Evolutionary conservation across 2,888 invertebrate species (phyloP), one percentile per base, ranked within the genome.

Genomic region (Euzophera pinguis): DNA sequence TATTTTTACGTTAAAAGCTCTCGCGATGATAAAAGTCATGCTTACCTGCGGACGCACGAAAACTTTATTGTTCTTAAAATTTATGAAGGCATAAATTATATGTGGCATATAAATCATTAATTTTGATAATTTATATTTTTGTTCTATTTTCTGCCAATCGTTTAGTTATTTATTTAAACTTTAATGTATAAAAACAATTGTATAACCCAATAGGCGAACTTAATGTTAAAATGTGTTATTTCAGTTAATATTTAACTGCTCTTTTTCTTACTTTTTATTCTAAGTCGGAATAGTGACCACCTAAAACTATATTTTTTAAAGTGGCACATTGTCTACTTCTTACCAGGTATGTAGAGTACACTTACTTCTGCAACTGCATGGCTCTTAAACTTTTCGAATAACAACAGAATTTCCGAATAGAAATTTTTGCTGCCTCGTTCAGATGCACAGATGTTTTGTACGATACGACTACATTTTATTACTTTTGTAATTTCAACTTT

Each of bases 1-100:
- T 77, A 78, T 77, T 80, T 81, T 79, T 79, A 78, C 82, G 74
- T 78, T 78, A 73, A 76, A 78, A 75, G 69, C 75, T 73, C 70
- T 78, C 71, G 75, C 67, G 71, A 80, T 76, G 76, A 73, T 75
- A 76, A 78, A 78, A 69, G 67, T 73, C 69, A 69, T 63, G 67
- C 65, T 65, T 64, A 64, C 66, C 60, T 61, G 67, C 60, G 65
- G 65, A 72, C 65, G 65, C 65, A 74, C 65, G 69, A 61, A 69
- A 71, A 71, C 62, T 70, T 71, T 63, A 67, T 67, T 65, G 56
- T 67, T 65, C 53, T 54, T 55, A 62, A 63, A 69, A 72, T 75
- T 70, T 72, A 69, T 69, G 64, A 66, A 58, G 58, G 59, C 59
- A 50, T 54, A 59, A 65, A 69, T 71, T 69, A 71, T 62, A 57